These are phyloP conservation scores for Hyperopisus bebe DNA, from an alignment of 2,113 vertebrate species.

Conservation along the genomic window DNA sequence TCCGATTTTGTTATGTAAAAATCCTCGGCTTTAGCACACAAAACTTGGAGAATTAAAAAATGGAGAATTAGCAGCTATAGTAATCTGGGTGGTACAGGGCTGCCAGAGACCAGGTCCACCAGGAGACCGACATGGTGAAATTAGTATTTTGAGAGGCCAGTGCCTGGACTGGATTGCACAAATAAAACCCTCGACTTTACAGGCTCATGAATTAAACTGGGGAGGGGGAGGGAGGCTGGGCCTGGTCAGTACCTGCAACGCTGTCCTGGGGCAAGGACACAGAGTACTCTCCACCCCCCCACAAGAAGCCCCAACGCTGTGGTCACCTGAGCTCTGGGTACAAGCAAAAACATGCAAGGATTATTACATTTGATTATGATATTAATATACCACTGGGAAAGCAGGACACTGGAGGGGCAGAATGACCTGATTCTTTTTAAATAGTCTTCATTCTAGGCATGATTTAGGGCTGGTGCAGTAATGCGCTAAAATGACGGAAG, in stretches of 20 bases:
- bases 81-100: neutral
- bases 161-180: neutral
- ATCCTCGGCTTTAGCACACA: neutral
- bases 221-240: neutral
- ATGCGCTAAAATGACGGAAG: neutral
- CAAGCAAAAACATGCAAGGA: neutral
- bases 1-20: neutral
- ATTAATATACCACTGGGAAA: neutral
- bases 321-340: neutral
- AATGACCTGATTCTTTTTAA: constrained; percentile 7
- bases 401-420: neutral
- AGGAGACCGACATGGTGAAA: neutral
- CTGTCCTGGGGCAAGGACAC: constrained; percentile 3
- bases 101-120: neutral
- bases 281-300: neutral
- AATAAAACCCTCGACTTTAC: constrained; percentile 12
- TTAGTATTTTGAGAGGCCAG: neutral
- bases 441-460: neutral
- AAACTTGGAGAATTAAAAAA: neutral
- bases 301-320: neutral
- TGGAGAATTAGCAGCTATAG: neutral
- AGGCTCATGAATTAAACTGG: neutral
- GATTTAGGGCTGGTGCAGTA: neutral
- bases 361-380: constrained; percentile 3
- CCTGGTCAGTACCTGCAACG: neutral